These are phyloP conservation scores for Heliornis fulica DNA, from an alignment of 2,113 vertebrate species.

Conservation along the genomic window DNA sequence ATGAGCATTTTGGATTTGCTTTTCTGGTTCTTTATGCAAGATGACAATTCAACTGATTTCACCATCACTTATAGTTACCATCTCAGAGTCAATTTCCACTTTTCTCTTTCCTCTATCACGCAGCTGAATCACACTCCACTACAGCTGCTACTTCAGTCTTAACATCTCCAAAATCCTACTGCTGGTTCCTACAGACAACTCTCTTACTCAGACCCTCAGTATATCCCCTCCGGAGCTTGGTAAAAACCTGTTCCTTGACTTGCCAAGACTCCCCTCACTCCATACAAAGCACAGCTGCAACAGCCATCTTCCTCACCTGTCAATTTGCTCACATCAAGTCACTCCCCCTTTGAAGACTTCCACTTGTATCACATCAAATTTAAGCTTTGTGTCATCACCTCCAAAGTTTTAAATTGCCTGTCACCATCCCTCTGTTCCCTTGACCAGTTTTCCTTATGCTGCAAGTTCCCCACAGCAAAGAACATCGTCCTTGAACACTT, in stretches of 20 bases:
- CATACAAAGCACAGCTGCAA: neutral
- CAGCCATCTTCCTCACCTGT: neutral
- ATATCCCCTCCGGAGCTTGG: neutral
- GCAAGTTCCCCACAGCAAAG: neutral
- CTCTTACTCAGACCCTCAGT: neutral
- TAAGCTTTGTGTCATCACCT: constrained; percentile 22
- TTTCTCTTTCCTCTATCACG: neutral
- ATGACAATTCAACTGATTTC: neutral
- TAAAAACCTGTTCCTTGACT: neutral
- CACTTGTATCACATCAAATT: constrained; percentile 35
- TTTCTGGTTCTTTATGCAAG: neutral
- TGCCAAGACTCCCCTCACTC: neutral
- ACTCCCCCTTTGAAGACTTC: constrained; percentile 9
- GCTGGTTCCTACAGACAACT: neutral
- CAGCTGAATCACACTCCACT: neutral
- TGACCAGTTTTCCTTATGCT: neutral
- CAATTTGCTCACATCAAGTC: neutral
- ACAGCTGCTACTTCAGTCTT: neutral
- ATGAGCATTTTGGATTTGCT: neutral
- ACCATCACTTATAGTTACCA: neutral
- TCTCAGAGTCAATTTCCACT: neutral
- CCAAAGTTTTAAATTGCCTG: constrained; percentile 42
- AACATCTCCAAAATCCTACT: neutral
- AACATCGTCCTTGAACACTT: neutral
- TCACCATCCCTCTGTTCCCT: neutral